Conservation (phyloP, 1,140 invertebrate species). For the Subanguina moxae region DNA sequence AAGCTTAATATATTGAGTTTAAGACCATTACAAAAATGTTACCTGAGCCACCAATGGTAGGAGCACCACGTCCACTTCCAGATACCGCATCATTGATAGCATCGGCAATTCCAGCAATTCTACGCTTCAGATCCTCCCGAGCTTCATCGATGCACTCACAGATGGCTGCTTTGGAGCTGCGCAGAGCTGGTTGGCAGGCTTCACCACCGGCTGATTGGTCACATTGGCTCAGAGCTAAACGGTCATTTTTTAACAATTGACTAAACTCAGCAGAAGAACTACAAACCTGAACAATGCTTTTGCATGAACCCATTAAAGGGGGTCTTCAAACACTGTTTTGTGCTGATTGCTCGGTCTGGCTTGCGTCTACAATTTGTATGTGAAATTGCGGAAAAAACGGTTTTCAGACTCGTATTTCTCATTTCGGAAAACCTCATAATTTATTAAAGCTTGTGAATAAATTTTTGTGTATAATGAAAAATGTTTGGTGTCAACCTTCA, state of each 20-base stretch:
- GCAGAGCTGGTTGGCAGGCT: constrained; percentile 34
- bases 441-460: no score
- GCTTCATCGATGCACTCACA: constrained; percentile 59
- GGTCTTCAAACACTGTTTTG: constrained; percentile 45
- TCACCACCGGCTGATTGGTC: constrained; percentile 37
- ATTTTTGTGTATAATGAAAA: no score
- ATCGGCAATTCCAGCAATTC: constrained; percentile 55
- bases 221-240: constrained; percentile 41
- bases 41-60: constrained; percentile 32
- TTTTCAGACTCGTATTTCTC: no score
- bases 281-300: constrained; percentile 35
- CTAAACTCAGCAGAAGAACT: background rate
- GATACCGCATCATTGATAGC: constrained; percentile 53
- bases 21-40: background rate
- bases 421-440: no score
- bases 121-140: constrained; percentile 50
- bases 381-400: no score
- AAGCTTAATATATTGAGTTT: background rate
- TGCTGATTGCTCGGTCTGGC: constrained; percentile 49
- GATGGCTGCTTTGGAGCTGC: constrained; percentile 44
- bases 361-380: constrained; percentile 28
- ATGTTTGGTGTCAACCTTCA: no score
- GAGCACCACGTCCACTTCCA: constrained; percentile 12
- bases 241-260: no score
- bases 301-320: constrained; percentile 53